Evolutionary conservation across 2,113 vertebrate species (phyloP), one percentile per base, ranked within the genome.

Genomic region (Macquaria ambigua): DNA sequence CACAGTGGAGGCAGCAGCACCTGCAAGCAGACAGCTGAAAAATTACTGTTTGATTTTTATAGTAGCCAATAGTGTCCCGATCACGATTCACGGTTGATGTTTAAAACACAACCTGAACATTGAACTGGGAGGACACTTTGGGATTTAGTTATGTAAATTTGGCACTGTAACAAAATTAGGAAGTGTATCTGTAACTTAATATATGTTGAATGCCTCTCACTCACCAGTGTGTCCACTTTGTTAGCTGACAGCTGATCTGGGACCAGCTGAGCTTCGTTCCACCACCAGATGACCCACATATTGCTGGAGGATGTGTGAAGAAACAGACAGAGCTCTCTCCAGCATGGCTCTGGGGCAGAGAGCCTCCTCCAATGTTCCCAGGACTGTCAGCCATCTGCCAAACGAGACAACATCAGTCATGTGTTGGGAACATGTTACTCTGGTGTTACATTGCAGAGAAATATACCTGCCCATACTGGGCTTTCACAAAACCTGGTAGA

Each of bases 261-360:
- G 70, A 37, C 7, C 46, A 77, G 74, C 72, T 55, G 59, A 83
- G 31, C 64, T 21, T 4, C 1, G 48, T 11, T 73, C 34, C 12
- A 31, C 50, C 48, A 77, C 41, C 68, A 48, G 77, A 39, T 77
- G 50, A 71, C 50, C 58, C 59, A 48, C 43, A 79, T 61, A 79
- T 61, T 79, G 48, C 66, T 50, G 74, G 66, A 81, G 64, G 74
- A 69, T 64, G 73, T 74, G 82, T 77, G 61, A 77, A 73, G 58
- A 86, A 77, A 91, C 74, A 74, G 18, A 79, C 58, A 56, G 28
- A 52, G 34, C 37, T 55, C 64, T 76, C 50, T 82, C 39, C 61
- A 81, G 16, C 71, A 73, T n/a, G 20, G 43, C 62, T 77, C n/a
- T 71, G 74, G 48, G 55, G 25, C 64, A 8, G 28, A 72, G 39